phyloP scores from a whole-genome alignment of 1,140 invertebrate genomes.

The Lepeophtheirus salmonis region DNA sequence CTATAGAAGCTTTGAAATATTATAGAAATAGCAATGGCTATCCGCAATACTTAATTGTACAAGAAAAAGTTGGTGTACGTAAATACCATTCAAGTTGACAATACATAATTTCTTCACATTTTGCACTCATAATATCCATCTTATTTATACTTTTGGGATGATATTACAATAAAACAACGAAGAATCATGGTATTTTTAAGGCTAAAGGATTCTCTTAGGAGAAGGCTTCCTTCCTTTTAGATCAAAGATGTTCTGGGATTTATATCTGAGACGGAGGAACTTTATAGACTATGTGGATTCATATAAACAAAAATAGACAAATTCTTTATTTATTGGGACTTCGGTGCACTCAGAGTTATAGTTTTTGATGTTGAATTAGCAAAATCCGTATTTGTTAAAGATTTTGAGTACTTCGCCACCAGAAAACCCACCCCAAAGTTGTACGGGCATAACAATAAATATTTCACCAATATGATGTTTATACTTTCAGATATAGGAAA shows the following conservation, averaged over 20 bases:
- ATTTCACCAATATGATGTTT: not conserved
- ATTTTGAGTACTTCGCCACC: slow-evolving; percentile 11
- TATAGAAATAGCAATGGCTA: too few species aligned
- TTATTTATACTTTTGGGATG: not conserved
- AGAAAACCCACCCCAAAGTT: not conserved
- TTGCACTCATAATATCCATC: not conserved
- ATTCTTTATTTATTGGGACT: not conserved
- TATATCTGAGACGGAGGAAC: not conserved
- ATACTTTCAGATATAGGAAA: not conserved
- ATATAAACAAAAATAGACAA: not conserved
- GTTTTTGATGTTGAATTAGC: not conserved
- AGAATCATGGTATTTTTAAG: not conserved
- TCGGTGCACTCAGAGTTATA: slow-evolving; percentile 3
- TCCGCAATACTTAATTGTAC: too few species aligned
- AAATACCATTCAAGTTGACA: too few species aligned
- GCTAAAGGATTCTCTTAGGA: not conserved
- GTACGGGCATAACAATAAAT: not conserved
- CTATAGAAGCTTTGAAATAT: too few species aligned
- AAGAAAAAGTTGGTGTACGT: too few species aligned
- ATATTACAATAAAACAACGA: not conserved
- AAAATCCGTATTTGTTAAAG: slow-evolving; percentile 7
- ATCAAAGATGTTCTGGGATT: not conserved
- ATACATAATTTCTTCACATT: too few species aligned
- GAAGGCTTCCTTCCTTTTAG: not conserved
- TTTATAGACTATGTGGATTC: not conserved